Base-by-base conservation (phyloP, 2,888 invertebrate species). In the Nezara viridula region DNA sequence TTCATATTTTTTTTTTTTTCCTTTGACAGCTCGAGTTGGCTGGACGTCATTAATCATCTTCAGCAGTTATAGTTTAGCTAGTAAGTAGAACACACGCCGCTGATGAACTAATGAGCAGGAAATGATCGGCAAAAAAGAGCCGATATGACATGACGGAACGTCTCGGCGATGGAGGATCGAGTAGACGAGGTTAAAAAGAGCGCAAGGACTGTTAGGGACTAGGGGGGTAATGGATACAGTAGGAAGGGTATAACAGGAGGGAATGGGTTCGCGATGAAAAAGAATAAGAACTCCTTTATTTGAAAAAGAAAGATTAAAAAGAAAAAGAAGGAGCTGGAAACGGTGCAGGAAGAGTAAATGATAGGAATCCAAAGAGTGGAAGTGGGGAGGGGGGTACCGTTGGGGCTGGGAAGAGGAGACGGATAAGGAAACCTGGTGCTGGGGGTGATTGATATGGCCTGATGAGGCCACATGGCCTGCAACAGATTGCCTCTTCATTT, bases 321-420 rank as follows among this genome's bases (percentile, higher is more conserved):
- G 86, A 86, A 40, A 60, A 86, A 86, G 37, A 40, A 86, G 24
- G 37, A 86, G 60, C 44, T 86, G n/a, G 49, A 86, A 86, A 32
- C 86, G 86, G 52, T 40, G 86, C 50, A 86, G 86, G 86, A 86
- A 86, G 86, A 86, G 86, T 52, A 86, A 86, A 86, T 37, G 86
- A 86, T 60, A 52, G 86, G 86, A 86, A 86, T 86, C 81, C 81
- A 5, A n/a, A 81, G 81, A 81, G 81, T 81, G 81, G 81, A 81
- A 81, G 81, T 32, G 55, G 52, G 86, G 86, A 55, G 86, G 86
- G 86, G 40, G 86, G 52, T 86, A 86, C 86, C 86, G 86, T 86
- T 86, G 52, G 32, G 55, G 27, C 60, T 40, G 50, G 86, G 86
- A 86, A 86, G 86, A 52, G 55, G 40, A 27, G 55, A 55, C 55